These are phyloP conservation scores for Ariolimax columbianus DNA, from an alignment of 2,888 invertebrate genomes.

Conservation along the genomic window DNA sequence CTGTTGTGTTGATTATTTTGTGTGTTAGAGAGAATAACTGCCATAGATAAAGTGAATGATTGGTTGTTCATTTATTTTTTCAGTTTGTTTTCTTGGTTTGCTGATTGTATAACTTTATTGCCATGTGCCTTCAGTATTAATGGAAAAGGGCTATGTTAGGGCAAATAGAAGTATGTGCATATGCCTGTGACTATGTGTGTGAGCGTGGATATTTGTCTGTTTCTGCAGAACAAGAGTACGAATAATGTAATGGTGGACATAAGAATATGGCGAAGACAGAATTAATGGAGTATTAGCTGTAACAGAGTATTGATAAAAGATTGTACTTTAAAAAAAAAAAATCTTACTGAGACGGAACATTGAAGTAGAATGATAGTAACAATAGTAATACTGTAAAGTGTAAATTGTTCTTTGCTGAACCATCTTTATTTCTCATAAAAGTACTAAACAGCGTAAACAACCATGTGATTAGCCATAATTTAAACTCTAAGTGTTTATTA, in stretches of 20 bases:
- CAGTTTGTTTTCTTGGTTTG: not conserved
- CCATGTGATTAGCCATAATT: no score
- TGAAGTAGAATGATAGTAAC: no score
- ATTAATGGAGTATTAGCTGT: not conserved
- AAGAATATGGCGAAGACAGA: not conserved
- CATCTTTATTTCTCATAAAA: no score
- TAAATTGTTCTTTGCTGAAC: no score
- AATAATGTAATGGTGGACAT: not conserved
- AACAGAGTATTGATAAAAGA: no score
- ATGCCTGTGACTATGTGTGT: not conserved
- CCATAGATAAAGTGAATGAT: conserved; percentile 16
- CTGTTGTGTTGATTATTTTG: conserved; percentile 2
- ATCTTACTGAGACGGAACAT: no score
- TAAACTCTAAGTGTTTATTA: no score
- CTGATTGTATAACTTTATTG: conserved; percentile 18
- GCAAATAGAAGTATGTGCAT: conserved; percentile 1
- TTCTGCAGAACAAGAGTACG: not conserved
- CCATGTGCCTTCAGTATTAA: conserved; percentile 42
- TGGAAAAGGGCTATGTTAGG: conserved; percentile 36
- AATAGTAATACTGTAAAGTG: no score
- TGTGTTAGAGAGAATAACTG: not conserved
- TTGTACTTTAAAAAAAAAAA: no score
- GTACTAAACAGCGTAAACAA: no score
- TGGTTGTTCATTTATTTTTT: conserved; percentile 5
- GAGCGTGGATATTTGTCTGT: not conserved